Conservation (phyloP, 2,113 vertebrate species). For the Nothobranchius kuhntae region DNA sequence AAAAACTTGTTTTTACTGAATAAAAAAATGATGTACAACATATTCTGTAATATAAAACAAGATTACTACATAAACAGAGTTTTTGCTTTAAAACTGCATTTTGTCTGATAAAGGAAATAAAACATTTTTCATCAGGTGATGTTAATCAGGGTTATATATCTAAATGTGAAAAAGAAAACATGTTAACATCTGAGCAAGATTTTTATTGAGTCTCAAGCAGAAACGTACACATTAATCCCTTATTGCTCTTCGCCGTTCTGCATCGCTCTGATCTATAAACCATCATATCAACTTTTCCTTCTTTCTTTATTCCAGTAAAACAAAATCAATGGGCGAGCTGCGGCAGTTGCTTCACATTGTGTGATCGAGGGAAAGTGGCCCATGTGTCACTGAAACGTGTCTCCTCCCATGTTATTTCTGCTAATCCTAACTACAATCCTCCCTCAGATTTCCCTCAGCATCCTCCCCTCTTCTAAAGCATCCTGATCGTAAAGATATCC, state of each 20-base stretch:
- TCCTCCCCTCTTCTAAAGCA: slow-evolving; percentile 23
- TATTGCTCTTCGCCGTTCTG: slow-evolving; percentile 71
- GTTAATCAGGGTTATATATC: too few relatives aligned
- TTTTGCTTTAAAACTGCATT: too few relatives aligned
- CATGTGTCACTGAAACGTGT: slow-evolving; percentile 5
- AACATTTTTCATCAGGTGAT: too few relatives aligned
- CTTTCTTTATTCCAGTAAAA: slow-evolving; percentile 7
- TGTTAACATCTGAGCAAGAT: slow-evolving; percentile 55
- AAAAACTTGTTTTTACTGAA: too few relatives aligned
- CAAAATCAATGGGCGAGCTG: slow-evolving; percentile 34
- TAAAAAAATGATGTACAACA: too few relatives aligned
- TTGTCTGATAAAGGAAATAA: too few relatives aligned
- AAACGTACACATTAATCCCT: slow-evolving; percentile 73
- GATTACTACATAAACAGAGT: too few relatives aligned
- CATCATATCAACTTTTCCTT: slow-evolving; percentile 17
- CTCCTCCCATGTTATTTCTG: neutral
- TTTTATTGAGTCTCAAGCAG: slow-evolving; percentile 78
- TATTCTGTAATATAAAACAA: too few relatives aligned
- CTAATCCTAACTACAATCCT: slow-evolving; percentile 11
- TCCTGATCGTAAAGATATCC: slow-evolving; percentile 55
- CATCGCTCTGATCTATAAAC: slow-evolving; percentile 20
- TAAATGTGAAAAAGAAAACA: too few relatives aligned
- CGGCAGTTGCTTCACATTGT: slow-evolving; percentile 18
- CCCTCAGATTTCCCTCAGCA: slow-evolving; percentile 25
- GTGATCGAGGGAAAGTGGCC: slow-evolving; percentile 4